Base-by-base conservation (phyloP, 2,797 vertebrate genomes). In the Poeciliopsis gracilis region DNA sequence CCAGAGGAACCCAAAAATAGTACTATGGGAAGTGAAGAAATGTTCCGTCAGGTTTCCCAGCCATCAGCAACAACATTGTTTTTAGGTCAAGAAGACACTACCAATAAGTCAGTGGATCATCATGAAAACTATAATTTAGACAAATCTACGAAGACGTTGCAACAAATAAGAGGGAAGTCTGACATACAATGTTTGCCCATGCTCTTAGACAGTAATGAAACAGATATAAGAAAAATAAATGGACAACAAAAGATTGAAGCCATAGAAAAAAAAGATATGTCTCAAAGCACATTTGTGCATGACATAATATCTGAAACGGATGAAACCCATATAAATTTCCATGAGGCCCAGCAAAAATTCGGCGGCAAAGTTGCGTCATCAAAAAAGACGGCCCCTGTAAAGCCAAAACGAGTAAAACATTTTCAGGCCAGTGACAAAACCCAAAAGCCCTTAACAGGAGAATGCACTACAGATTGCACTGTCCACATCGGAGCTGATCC, bases 361-460 rank as follows among this genome's bases (percentile, higher is more conserved):
- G 89, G 86, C 11, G 87, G 89, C 36, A 91, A 93, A 80, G 91
- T 84, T 57, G 46, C 80, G 51, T 8, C 67, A 83, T 73, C 81
- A 55, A 78, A 75, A 1, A 91, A 88, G 76, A 85, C 45, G 46
- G 71, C 78, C 2, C 94, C 95, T 0, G 81, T 88, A 8, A 95
- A 95, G 69, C 94, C 95, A 63, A 96, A 95, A 88, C 92, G 94
- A 92, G 90, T 92, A 15, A 96, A 93, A 93, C 90, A 92, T 76
- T 76, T 90, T n/a, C 77, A 86, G 63, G 23, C 75, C 28, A 73
- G 88, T 0, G 82, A 23, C 36, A 89, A 86, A 76, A 87, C 45
- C 16, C 51, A 71, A 45, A 84, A 82, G 75, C 25, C 81, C 20
- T 41, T 53, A 13, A 46, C 75, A 67, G 72, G 12, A 84, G 57